Percentiles rank a stretch among this genome's conserved stretches.
These are phyloP conservation scores for Hipparchia sbordonii DNA, from an alignment of 2,888 invertebrate species.

Conservation along the genomic window DNA sequence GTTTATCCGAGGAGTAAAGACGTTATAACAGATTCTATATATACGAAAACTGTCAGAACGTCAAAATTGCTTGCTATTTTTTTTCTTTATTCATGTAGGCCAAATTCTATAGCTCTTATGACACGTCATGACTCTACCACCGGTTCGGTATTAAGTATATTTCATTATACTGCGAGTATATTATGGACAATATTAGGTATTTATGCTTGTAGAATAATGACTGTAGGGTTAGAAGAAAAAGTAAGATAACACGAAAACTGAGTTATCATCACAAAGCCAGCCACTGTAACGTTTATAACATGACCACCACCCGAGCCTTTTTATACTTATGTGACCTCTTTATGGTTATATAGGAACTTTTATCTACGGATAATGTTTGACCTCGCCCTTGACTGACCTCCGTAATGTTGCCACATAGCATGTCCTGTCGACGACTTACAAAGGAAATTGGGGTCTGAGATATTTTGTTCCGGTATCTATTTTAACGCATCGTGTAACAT, in stretches of 20 bases:
- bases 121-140: no score
- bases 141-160: no score
- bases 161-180: no score
- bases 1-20: no score
- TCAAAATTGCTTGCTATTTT: no score
- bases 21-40: no score
- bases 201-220: neutral
- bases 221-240: neutral
- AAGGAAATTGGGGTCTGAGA: conserved; percentile 42
- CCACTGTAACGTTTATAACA: conserved; percentile 37
- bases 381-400: conserved; percentile 48
- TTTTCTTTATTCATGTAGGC: no score
- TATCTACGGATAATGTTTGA: conserved; percentile 38
- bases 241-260: conserved; percentile 22
- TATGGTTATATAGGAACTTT: conserved; percentile 40
- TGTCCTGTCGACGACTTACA: conserved; percentile 42
- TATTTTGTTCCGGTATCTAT: conserved; percentile 30
- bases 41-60: no score
- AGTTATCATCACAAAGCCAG: conserved; percentile 39
- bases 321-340: conserved; percentile 40
- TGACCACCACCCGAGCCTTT: conserved; percentile 37
- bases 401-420: conserved; percentile 41
- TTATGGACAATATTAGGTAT: no score
- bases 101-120: no score
- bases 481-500: conserved; percentile 15